These are phyloP conservation scores for Drosophila lowei DNA, from an alignment of 1,140 invertebrate species.

Conservation along the genomic window DNA sequence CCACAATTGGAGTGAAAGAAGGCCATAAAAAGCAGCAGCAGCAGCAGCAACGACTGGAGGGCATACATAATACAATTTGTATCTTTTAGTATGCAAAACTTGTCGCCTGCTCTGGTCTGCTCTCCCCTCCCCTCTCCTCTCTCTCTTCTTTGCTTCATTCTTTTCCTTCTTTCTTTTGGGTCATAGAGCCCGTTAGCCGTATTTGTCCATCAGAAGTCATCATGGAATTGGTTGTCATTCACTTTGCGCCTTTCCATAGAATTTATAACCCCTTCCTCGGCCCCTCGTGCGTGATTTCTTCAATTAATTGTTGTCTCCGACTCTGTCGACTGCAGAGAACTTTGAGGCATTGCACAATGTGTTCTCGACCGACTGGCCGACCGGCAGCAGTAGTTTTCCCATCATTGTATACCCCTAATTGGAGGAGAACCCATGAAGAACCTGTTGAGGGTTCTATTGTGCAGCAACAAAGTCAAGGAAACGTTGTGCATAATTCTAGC, in stretches of 20 bases:
- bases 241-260: constrained; percentile 37
- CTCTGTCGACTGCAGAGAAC: constrained; percentile 38
- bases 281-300: constrained; percentile 72
- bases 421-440: constrained; percentile 47
- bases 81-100: constrained; percentile 73
- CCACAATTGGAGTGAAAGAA: constrained; percentile 73
- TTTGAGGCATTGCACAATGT: constrained; percentile 65
- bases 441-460: constrained; percentile 31
- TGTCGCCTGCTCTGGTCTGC: constrained; percentile 38
- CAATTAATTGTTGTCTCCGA: constrained; percentile 73
- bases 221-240: constrained; percentile 56
- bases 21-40: constrained; percentile 46
- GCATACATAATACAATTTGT: constrained; percentile 54
- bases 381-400: constrained; percentile 23
- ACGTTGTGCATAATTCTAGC: constrained; percentile 50
- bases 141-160: constrained; percentile 6
- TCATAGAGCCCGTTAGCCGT: constrained; percentile 70
- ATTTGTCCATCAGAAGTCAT: constrained; percentile 71
- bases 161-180: constrained; percentile 41
- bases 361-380: constrained; percentile 23
- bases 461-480: constrained; percentile 37
- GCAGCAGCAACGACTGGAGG: constrained; percentile 39
- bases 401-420: constrained; percentile 58
- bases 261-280: constrained; percentile 10
- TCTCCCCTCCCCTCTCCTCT: neutral